phyloP scores from a whole-genome alignment of 1,140 invertebrate genomes.

The Akabosia matsudoensis region DNA sequence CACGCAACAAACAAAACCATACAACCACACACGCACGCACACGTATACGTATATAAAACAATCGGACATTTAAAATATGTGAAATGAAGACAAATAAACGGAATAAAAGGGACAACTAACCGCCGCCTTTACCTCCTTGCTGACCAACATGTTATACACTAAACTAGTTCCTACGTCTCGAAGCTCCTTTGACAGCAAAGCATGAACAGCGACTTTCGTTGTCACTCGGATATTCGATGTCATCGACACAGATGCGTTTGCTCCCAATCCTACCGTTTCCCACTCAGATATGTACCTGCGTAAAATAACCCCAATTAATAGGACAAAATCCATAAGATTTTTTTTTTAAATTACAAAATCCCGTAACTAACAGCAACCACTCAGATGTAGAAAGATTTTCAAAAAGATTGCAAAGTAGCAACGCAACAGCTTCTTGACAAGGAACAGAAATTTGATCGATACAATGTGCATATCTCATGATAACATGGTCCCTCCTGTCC shows the following conservation, averaged over 20 bases:
- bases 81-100: background rate
- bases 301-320: background rate
- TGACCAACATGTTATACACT: conserved; percentile 84
- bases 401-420: conserved; percentile 76
- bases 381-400: conserved; percentile 83
- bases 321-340: background rate
- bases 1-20: background rate
- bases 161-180: conserved; percentile 79
- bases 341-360: background rate
- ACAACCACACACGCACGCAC: conserved; percentile 1
- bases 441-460: conserved; percentile 68
- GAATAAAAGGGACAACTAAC: conserved; percentile 63
- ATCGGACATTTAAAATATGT: background rate
- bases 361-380: conserved; percentile 66
- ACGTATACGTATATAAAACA: background rate
- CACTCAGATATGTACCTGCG: conserved; percentile 80
- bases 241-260: conserved; percentile 50
- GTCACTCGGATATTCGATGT: conserved; percentile 86
- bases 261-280: conserved; percentile 62
- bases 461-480: conserved; percentile 83
- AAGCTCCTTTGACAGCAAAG: conserved; percentile 69
- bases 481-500: conserved; percentile 78
- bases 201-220: conserved; percentile 84
- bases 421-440: conserved; percentile 42
- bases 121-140: conserved; percentile 96